Base-by-base conservation (phyloP, 2,888 invertebrate genomes). In the Sphecodes monilicornis region DNA sequence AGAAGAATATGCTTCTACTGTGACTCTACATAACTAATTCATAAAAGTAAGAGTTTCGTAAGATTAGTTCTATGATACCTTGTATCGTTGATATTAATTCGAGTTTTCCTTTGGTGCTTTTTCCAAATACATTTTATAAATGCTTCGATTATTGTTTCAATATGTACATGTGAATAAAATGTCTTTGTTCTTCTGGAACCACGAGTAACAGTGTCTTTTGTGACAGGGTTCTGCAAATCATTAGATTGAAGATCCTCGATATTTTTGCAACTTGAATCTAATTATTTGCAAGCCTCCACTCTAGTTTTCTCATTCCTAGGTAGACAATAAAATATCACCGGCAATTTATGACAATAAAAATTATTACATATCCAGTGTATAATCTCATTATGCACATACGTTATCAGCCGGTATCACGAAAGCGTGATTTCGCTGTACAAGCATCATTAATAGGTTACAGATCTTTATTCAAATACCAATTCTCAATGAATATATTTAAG, bases 91-190 rank as follows among this genome's bases (percentile, higher is more conserved):
- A 60, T 22, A 72, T 54, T 54, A 74, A n/a, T 32, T 73, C 36
- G 22, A 66, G 32, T 11, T 22, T 68, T 39, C n/a, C 5, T 39
- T n/a, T 13, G 68, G 13, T 39, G 39, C 68, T 39, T n/a, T 29
- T 8, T 57, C 39, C 6, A 39, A 68, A 68, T 36, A 68, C 5
- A 36, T 26, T 41, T 76, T 50, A 60, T 60, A 76, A 64, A n/a
- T 13, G 32, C 26, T n/a, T 46, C 39, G 16, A 60, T 71, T 50
- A 22, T 22, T 74, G 18, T 82, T n/a, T 26, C 75, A 39, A 69
- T 36, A 68, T 64, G 70, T 41, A 76, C 13, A 68, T 18, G 41
- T 29, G 54, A 84, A 84, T 84, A 82, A 84, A 84, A 54, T 74
- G 18, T 64, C 66, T 43, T 74, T 29, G 13, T 26, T 64, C 29